Conservation (phyloP, 2,888 invertebrate species). For the Automeris io region DNA sequence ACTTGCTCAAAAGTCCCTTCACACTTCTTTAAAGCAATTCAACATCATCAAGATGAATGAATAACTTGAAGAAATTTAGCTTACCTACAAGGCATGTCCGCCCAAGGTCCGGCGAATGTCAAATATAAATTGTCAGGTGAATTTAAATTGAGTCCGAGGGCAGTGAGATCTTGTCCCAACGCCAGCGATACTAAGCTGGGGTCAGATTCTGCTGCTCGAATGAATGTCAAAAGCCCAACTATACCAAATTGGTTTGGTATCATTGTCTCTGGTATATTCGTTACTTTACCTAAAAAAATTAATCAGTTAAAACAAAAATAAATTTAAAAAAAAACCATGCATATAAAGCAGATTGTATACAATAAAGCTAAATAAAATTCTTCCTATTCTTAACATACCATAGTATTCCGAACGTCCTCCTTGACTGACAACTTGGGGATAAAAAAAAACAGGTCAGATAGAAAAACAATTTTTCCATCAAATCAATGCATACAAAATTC, state of each 20-base stretch:
- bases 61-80: too few relatives aligned
- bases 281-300: constrained; percentile 87
- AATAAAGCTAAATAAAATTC: constrained; percentile 31
- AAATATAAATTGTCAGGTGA: constrained; percentile 98
- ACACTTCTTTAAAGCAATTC: too few relatives aligned
- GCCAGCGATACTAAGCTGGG: constrained; percentile 97
- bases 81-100: constrained; percentile 93
- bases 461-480: constrained; percentile 7
- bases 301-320: background rate
- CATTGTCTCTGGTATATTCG: constrained; percentile 99
- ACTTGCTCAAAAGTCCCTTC: too few relatives aligned
- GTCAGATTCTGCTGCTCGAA: constrained; percentile 97
- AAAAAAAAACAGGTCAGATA: constrained; percentile 42
- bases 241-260: constrained; percentile 99
- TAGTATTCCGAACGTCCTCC: constrained; percentile 61
- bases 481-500: constrained; percentile 6
- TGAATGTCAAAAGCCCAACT: constrained; percentile 98
- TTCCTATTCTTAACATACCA: constrained; percentile 40
- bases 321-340: constrained; percentile 7
- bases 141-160: constrained; percentile 98
- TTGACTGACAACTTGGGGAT: constrained; percentile 59
- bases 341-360: constrained; percentile 27
- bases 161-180: constrained; percentile 98
- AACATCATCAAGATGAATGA: too few relatives aligned
- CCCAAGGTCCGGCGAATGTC: constrained; percentile 99